Percentiles rank a stretch among this genome's conserved stretches.
These are phyloP conservation scores for Hydroisotoma schaefferi DNA, from an alignment of 2,888 invertebrate species.

Conservation along the genomic window DNA sequence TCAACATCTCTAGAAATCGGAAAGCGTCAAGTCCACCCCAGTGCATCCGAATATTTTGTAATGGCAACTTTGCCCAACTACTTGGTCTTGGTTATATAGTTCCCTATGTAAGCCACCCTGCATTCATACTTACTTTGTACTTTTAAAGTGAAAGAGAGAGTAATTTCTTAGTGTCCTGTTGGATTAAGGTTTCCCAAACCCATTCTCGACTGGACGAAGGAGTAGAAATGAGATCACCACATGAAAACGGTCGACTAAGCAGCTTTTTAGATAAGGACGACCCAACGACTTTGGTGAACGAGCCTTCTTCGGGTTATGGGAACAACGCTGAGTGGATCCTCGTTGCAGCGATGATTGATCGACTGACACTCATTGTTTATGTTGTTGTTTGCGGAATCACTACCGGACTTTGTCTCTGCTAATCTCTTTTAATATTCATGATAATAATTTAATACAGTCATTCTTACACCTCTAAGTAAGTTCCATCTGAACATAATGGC, in stretches of 20 bases:
- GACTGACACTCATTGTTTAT: conserved; percentile 45
- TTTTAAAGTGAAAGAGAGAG: too few species aligned
- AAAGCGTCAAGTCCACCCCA: conserved; percentile 55
- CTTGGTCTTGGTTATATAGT: conserved; percentile 49
- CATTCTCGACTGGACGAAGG: conserved; percentile 46
- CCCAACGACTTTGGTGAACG: conserved; percentile 30
- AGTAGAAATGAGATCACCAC: conserved; percentile 44
- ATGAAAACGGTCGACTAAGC: conserved; percentile 27
- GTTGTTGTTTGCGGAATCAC: conserved; percentile 58
- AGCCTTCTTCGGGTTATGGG: conserved; percentile 33
- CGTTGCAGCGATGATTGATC: conserved; percentile 45
- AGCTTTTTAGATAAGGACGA: conserved; percentile 40
- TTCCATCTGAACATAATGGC: too few species aligned
- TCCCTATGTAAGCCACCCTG: conserved; percentile 45
- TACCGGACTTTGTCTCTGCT: conserved; percentile 39
- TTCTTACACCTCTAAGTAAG: too few species aligned
- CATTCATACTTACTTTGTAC: neutral
- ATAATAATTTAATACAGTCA: neutral
- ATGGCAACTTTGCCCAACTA: conserved; percentile 47
- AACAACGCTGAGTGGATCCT: conserved; percentile 47
- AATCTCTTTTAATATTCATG: conserved; percentile 1
- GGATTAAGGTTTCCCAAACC: conserved; percentile 45
- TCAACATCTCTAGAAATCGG: conserved; percentile 57
- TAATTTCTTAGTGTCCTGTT: too few species aligned
- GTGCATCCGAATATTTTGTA: conserved; percentile 44